Evolutionary conservation across 1,140 invertebrate species (phyloP).

Genomic region (Zaprionus nigranus): DNA sequence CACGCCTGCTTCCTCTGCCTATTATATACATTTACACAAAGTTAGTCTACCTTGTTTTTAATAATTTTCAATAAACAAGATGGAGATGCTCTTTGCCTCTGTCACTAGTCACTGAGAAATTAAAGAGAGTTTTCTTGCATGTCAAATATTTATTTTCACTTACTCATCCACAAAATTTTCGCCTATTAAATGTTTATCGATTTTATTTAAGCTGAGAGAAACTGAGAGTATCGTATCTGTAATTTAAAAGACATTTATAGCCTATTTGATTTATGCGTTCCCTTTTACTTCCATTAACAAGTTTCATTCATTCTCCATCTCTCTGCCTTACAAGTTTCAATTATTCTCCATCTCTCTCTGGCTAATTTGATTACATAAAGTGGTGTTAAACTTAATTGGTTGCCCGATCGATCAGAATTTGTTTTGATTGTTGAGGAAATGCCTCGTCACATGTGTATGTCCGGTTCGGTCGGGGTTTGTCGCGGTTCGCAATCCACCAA

Average conservation of each 20-base stretch:
- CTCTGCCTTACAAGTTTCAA: neutral
- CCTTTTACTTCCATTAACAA: neutral
- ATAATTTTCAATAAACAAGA: neutral
- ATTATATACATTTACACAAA: no score
- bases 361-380: neutral
- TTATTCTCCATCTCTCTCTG: neutral
- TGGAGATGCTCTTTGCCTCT: neutral
- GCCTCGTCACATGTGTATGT: slow-evolving; percentile 12
- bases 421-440: slow-evolving; percentile 7
- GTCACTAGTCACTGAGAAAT: neutral
- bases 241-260: neutral
- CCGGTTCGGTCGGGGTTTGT: slow-evolving; percentile 1
- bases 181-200: no score
- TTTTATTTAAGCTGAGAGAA: no score
- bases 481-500: slow-evolving; percentile 24
- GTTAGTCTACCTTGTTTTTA: no score
- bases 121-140: neutral
- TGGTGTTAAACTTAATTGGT: slow-evolving; percentile 15
- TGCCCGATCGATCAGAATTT: slow-evolving; percentile 2
- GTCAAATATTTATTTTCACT: neutral
- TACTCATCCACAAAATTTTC: neutral
- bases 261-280: no score
- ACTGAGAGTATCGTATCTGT: neutral
- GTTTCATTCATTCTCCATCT: neutral
- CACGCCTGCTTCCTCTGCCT: no score